Evolutionary conservation across 1,140 invertebrate genomes (phyloP).

Genomic region (Pachypeltis micranthus): DNA sequence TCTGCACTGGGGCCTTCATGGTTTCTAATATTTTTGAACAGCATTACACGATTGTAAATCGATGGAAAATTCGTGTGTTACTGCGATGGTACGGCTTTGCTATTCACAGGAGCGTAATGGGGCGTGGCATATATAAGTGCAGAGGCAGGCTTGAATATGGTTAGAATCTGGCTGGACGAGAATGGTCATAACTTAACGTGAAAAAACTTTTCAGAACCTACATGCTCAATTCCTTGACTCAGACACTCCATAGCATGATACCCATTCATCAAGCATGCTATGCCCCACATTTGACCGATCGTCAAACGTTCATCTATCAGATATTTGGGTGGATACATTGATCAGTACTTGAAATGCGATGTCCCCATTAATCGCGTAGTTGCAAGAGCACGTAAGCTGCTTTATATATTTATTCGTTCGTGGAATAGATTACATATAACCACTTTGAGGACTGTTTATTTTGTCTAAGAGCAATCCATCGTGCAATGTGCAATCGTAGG

Average conservation of each 20-base stretch:
- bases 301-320: neutral
- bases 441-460: neutral
- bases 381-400: neutral
- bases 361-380: neutral
- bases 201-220: neutral
- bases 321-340: neutral
- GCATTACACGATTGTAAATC: neutral
- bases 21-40: neutral
- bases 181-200: neutral
- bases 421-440: neutral
- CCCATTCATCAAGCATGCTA: too few species aligned
- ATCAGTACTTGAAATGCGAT: neutral
- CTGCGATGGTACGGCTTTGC: neutral
- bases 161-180: neutral
- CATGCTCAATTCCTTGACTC: neutral
- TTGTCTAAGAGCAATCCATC: neutral
- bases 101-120: neutral
- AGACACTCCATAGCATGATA: too few species aligned
- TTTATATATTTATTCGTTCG: neutral
- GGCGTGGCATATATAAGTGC: neutral
- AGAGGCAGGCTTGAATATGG: neutral
- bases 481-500: neutral
- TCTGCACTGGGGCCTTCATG: too few species aligned
- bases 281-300: neutral
- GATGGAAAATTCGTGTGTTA: neutral